Conservation (phyloP, 2,113 vertebrate species). For the Chaetops frenatus region DNA sequence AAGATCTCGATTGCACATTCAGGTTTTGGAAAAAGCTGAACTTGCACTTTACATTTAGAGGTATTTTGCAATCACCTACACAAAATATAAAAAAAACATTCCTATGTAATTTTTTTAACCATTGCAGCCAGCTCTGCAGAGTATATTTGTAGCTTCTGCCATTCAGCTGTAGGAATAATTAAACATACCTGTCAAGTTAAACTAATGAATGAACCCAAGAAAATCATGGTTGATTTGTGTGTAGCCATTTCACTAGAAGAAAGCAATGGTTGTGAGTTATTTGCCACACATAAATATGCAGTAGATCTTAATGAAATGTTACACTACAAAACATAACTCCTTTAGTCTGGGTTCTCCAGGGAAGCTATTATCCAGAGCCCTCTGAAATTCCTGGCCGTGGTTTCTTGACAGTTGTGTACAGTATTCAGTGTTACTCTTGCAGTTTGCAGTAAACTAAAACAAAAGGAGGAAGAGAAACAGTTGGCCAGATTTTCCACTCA, state of each 20-base stretch:
- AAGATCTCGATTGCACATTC: neutral
- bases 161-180: neutral
- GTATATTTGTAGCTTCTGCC: neutral
- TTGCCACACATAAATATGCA: neutral
- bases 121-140: neutral
- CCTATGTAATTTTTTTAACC: neutral
- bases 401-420: neutral
- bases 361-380: neutral
- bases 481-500: neutral
- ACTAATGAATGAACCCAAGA: neutral
- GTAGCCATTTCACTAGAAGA: neutral
- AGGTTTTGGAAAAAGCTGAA: constrained; percentile 40
- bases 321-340: neutral
- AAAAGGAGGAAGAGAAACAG: neutral
- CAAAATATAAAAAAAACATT: neutral
- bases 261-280: neutral
- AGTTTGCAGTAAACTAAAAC: neutral
- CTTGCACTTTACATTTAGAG: neutral
- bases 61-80: neutral
- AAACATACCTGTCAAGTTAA: neutral
- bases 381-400: neutral
- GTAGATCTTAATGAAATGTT: constrained; percentile 20
- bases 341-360: neutral
- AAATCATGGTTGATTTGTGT: constrained; percentile 15
- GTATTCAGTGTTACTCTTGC: neutral